Base-by-base conservation (phyloP, 1,140 invertebrate species). In the Centruroides sculpturatus region DNA sequence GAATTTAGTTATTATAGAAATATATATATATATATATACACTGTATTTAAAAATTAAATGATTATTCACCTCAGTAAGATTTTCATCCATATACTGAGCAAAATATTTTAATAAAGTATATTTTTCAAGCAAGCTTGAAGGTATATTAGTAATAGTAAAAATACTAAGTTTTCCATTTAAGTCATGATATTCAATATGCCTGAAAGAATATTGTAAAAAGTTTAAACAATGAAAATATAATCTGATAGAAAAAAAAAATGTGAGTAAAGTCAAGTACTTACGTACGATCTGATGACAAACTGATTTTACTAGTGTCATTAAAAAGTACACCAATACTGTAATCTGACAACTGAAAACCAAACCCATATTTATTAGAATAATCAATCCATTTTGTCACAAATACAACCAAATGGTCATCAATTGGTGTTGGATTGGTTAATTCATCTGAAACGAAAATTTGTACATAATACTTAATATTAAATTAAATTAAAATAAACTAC, bases 291-390 rank as follows among this genome's bases (percentile, higher is more conserved):
- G 86, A 78, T 11, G 91, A 76, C 75, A 94, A 83, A 55, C 94
- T 88, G 11, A 98, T 81, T 69, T 90, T 86, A 3, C 92, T 93
- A 41, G 85, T 86, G 73, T 98, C 93, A 72, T 97, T 98, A 74
- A 91, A 97, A 79, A 95, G 87, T 35, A 97, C 91, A 13, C 93
- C 93, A 53, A 95, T 87, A 67, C 89, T 86, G 73, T 94, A 90
- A 75, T 98, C 93, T 69, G 88, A 93, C 7, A 98, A 77, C 71
- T 97, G 92, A 77, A 97, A 98, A 4, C 93, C 94, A 71, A 98
- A 93, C 41, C 94, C 94, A 74, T 98, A 98, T 74, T 96, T 98
- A 77, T 98, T 93, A 10, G 90, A 94, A 74, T 98, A 98, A 74
- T 98, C 94, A n/a, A 98, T 93, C 94, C 94, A 98, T 76, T 97